phyloP scores from a whole-genome alignment of 2,113 vertebrate species.

The Hippoglossus stenolepis region DNA sequence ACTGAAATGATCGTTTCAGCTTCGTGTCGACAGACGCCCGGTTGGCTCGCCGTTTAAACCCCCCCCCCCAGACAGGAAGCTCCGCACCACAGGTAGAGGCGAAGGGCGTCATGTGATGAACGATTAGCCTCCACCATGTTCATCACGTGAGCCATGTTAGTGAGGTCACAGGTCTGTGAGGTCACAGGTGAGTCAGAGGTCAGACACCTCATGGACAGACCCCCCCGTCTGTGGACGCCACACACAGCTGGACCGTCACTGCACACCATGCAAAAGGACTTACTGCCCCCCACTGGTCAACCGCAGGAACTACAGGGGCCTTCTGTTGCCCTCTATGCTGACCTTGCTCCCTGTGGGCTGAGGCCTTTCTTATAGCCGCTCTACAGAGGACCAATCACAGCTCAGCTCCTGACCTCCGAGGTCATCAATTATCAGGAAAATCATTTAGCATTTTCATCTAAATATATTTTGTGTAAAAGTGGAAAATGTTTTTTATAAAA shows the following conservation, averaged over 20 bases:
- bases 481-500: no score
- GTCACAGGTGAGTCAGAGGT: background rate
- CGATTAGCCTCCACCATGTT: background rate
- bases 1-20: background rate
- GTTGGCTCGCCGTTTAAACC: no score
- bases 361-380: slow-evolving; percentile 89
- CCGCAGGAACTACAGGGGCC: slow-evolving; percentile 87
- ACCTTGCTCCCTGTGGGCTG: slow-evolving; percentile 91
- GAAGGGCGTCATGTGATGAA: no score
- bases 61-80: background rate
- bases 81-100: background rate
- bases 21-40: no score
- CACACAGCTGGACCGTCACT: slow-evolving; percentile 1
- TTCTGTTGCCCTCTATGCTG: slow-evolving; percentile 96
- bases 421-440: background rate
- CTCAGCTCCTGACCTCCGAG: slow-evolving; percentile 26
- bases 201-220: background rate
- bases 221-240: background rate
- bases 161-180: background rate
- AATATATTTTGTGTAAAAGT: no score
- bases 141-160: background rate
- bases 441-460: no score
- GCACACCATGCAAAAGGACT: slow-evolving; percentile 75
- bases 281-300: slow-evolving; percentile 73
- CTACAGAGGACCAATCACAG: slow-evolving; percentile 83